Base-by-base conservation (phyloP, 2,888 invertebrate genomes). In the Nowickia ferox region DNA sequence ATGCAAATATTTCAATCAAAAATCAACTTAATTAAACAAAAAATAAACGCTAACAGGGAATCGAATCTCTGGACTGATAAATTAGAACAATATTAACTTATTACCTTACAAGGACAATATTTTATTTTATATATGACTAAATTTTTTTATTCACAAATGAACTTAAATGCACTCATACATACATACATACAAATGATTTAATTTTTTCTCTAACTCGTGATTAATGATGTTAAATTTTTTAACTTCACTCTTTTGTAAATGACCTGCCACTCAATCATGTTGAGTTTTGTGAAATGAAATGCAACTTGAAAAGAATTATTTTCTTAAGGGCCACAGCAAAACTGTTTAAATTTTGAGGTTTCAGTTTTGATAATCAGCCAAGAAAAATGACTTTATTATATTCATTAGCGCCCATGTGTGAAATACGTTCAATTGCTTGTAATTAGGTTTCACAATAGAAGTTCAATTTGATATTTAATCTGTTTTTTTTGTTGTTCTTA, bases 301-400 rank as follows among this genome's bases (percentile, higher is more conserved):
- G 44, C 51, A 76, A 53, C 51, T n/a, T 53, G 9, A 65, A 72
- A 74, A 42, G 44, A 65, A 48, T 17, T 17, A 51, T 48, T 59
- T 66, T 74, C 44, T n/a, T 30, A 57, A 65, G 55, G 65, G 65
- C 71, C 30, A n/a, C 8, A 74, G 55, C 22, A 42, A 75, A 38
- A 53, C 0, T 42, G 46, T 44, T 68, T 8, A 76, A 71, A 48
- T 66, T 86, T 89, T 87, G 88, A 84, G 53, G 57, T 79, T 74
- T 84, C 6, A 88, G 88, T 89, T 90, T 89, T 89, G 89, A 90
- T 90, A 91, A 90, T 89, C 89, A 89, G 89, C 88, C 87, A 89
- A 90, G 90, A 91, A 89, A 90, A 91, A 91, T 91, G 90, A 89
- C 90, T 91, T 91, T 89, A 91, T 91, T 91, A 91, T 90, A 90